These are phyloP conservation scores for Drosophila planitibia DNA, from an alignment of 2,888 invertebrate species.

Conservation along the genomic window DNA sequence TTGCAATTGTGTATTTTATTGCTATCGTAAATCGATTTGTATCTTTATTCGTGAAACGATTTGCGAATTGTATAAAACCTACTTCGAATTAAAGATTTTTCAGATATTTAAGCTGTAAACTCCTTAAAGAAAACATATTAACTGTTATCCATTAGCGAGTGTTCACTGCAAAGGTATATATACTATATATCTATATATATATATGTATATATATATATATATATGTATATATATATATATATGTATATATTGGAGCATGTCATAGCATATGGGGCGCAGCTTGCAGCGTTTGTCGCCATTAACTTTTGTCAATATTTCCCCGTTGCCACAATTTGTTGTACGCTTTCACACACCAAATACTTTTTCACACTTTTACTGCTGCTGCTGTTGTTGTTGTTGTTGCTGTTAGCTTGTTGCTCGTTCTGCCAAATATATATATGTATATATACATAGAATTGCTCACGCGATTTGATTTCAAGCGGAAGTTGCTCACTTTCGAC, in stretches of 20 bases:
- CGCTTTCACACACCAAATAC: slow-evolving; percentile 61
- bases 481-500: slow-evolving; percentile 68
- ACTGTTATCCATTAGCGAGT: background rate
- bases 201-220: background rate
- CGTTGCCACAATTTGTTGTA: slow-evolving; percentile 50
- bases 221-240: background rate
- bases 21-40: background rate
- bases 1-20: background rate
- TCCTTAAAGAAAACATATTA: background rate
- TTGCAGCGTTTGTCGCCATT: slow-evolving; percentile 36
- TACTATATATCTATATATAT: background rate
- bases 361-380: slow-evolving; percentile 62
- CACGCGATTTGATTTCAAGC: slow-evolving; percentile 60
- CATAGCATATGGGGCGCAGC: slow-evolving; percentile 3
- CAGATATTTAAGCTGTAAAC: background rate
- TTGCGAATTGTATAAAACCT: background rate
- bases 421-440: slow-evolving; percentile 70
- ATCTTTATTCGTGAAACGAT: background rate
- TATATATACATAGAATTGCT: slow-evolving; percentile 3
- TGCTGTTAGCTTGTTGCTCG: slow-evolving; percentile 24
- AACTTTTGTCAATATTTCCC: slow-evolving; percentile 69
- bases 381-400: background rate
- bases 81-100: background rate
- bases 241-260: slow-evolving; percentile 10
- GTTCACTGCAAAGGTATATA: background rate